These are phyloP conservation scores for Tetragnatha versicolor DNA, from an alignment of 1,140 invertebrate genomes.

Conservation along the genomic window DNA sequence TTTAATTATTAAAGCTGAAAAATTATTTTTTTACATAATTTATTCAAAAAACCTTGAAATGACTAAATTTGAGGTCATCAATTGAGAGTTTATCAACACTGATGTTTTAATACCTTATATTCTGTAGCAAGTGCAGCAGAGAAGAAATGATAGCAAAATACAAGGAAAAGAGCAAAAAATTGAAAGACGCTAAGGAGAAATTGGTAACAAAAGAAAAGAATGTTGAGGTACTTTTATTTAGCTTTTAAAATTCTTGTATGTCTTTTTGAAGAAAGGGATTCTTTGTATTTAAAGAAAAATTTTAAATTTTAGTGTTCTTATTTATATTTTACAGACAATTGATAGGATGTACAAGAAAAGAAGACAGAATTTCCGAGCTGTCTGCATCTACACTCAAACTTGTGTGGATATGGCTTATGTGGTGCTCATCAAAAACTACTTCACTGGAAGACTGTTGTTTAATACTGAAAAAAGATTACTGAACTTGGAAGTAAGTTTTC, in stretches of 20 bases:
- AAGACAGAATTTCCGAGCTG: neutral
- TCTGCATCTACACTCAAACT: neutral
- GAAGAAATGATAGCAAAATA: conserved; percentile 62
- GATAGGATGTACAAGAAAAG: neutral
- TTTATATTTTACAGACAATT: neutral
- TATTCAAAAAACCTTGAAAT: no score
- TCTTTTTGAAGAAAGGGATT: neutral
- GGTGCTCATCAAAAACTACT: neutral
- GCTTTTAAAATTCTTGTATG: neutral
- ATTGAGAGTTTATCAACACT: no score
- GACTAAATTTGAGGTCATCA: no score
- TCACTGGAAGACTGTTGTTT: neutral
- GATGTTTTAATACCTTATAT: conserved; percentile 1
- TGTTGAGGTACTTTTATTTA: neutral
- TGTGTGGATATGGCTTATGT: neutral
- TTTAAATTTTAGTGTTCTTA: neutral
- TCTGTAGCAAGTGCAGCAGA: conserved; percentile 61
- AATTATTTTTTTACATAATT: no score
- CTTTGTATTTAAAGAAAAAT: neutral
- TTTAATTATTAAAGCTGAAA: no score
- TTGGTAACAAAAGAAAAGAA: neutral
- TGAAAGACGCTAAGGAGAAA: neutral
- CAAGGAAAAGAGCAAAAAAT: conserved; percentile 56
- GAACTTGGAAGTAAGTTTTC: neutral
- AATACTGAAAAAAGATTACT: neutral